Base-by-base conservation (phyloP, 1,140 invertebrate genomes). In the Lerema accius region DNA sequence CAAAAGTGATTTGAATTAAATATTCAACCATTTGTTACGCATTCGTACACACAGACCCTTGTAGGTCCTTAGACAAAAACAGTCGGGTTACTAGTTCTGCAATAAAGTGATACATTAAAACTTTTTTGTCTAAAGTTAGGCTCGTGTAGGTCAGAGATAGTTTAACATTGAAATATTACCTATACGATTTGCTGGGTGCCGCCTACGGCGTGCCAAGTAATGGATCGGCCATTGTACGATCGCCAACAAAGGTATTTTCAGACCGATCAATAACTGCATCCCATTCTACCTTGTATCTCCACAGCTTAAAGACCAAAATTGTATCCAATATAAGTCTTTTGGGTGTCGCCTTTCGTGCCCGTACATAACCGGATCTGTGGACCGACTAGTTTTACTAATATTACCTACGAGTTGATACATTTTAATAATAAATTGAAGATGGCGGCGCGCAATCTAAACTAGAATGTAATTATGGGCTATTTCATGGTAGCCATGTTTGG, bases 361-460 rank as follows among this genome's bases (percentile, higher is more conserved):
- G 46, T 46, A 49, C 45, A 28, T 53, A 71, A 73, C 68, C 71
- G 73, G 70, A 75, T 69, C 58, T 73, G 63, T 63, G 46, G 63
- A 40, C 51, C 23, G 66, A 68, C 65, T 64, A 63, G 69, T 71
- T 71, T 62, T 55, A 60, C 53, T 63, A 65, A 73, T 65, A 70
- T 70, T 56, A 50, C 67, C 65, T 66, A 35, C 45, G 46, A 43
- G 63, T 67, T 70, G 63, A 70, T 67, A 71, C 46, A 69, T 63
- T 71, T 71, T 65, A 63, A 70, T 63, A 51, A 53, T 68, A 48
- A 60, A 68, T 62, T 64, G 55, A 72, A 65, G 62, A 67, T 65
- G 50, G 43, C 60, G 62, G 42, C 19, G 15, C 42, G 32, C 60
- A 65, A 64, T 69, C 56, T 71, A 46, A 67, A 51, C 35, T 40